These are phyloP conservation scores for Tetramorium parvispinum DNA, from an alignment of 1,140 invertebrate species.

Conservation along the genomic window DNA sequence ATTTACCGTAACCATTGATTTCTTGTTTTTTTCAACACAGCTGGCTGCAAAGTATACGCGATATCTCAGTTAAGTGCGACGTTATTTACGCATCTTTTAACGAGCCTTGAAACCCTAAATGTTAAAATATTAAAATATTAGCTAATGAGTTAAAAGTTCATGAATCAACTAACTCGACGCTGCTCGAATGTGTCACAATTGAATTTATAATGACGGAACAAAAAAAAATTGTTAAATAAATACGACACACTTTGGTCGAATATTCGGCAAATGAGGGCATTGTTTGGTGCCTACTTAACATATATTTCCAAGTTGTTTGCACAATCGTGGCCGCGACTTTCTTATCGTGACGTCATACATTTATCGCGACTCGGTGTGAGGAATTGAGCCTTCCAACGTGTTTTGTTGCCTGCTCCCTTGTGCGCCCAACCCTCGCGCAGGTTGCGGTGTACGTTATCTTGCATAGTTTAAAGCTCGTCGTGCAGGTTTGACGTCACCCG, in stretches of 20 bases:
- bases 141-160: background rate
- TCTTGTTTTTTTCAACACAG: conserved; percentile 21
- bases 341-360: conserved; percentile 35
- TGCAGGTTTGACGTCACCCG: background rate
- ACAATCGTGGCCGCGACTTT: conserved; percentile 27
- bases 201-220: background rate
- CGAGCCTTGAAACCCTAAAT: background rate
- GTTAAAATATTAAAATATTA: conserved; percentile 2
- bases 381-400: conserved; percentile 29
- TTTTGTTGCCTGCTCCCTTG: conserved; percentile 1
- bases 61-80: background rate
- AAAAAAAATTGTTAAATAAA: conserved; percentile 28
- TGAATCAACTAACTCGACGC: background rate
- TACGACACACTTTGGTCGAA: conserved; percentile 16
- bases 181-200: background rate
- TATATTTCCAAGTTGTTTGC: conserved; percentile 45
- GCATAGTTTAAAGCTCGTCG: conserved; percentile 24
- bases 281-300: conserved; percentile 49
- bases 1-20: conserved; percentile 29
- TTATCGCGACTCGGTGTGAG: conserved; percentile 20
- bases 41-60: background rate
- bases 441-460: conserved; percentile 23
- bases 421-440: background rate
- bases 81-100: background rate
- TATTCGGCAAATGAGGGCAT: conserved; percentile 31